Percentiles rank a stretch among this genome's conserved stretches.
Evolutionary conservation across 2,888 invertebrate genomes (phyloP).

Genomic region (Myopa testacea): DNA sequence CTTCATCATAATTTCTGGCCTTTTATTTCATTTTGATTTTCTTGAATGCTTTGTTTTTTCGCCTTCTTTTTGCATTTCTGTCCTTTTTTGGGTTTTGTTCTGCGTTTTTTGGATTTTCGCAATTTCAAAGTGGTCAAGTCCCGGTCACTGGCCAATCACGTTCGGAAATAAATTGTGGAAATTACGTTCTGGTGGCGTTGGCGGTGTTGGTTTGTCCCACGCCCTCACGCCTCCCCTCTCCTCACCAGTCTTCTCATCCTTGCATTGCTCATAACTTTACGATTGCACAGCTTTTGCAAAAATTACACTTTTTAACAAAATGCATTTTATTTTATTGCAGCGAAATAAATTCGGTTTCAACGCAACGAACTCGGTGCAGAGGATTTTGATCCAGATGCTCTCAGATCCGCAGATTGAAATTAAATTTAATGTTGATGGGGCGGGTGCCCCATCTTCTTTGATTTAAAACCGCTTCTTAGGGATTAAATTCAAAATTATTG

Average conservation of each 20-base stretch:
- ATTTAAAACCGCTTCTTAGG: not conserved
- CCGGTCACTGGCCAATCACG: conserved; percentile 44
- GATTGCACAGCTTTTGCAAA: conserved; percentile 14
- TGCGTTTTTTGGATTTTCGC: conserved; percentile 42
- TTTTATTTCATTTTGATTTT: conserved; percentile 62
- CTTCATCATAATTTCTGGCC: conserved; percentile 64
- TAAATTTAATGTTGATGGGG: conserved; percentile 12
- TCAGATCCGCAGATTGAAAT: conserved; percentile 24
- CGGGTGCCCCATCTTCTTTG: not conserved
- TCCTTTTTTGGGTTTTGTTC: conserved; percentile 22
- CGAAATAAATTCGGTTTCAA: conserved; percentile 29
- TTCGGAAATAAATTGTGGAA: conserved; percentile 52
- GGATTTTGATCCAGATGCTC: not conserved
- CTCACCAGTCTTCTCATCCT: not conserved
- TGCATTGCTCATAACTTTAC: not conserved
- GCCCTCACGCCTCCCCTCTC: not conserved
- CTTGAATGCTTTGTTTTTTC: conserved; percentile 36
- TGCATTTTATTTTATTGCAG: conserved; percentile 16
- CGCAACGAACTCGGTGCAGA: not conserved
- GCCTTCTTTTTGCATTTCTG: conserved; percentile 6
- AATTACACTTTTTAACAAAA: conserved; percentile 32
- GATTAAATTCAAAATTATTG: no score
- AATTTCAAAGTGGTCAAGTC: conserved; percentile 37
- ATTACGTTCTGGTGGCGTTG: conserved; percentile 42
- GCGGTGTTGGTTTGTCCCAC: conserved; percentile 8